Evolutionary conservation across 1,140 invertebrate genomes (phyloP).

Genomic region (Pseudomyrmex flavicornis): DNA sequence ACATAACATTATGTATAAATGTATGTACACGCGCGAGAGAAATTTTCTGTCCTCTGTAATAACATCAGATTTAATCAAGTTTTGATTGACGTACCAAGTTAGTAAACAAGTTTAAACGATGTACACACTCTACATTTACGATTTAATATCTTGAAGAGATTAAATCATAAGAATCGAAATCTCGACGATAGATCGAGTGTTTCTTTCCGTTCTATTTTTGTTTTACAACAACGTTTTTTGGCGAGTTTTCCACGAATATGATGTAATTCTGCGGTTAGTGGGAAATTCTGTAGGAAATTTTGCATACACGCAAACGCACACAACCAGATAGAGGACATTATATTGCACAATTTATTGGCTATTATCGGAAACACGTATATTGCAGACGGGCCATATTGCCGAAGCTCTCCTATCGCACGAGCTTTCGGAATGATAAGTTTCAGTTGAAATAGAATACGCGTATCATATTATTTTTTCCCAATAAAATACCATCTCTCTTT

Average conservation of each 20-base stretch:
- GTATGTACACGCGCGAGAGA: too few species aligned
- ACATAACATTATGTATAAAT: too few species aligned
- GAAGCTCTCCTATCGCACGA: conserved; percentile 35
- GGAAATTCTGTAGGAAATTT: conserved; percentile 40
- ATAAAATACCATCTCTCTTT: not conserved
- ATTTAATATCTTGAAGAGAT: too few species aligned
- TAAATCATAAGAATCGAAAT: too few species aligned
- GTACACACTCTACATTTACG: too few species aligned
- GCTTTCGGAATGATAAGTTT: conserved; percentile 25
- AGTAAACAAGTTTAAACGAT: too few species aligned
- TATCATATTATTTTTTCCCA: conserved; percentile 9
- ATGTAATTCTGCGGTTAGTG: not conserved
- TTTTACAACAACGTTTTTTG: too few species aligned
- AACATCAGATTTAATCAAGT: too few species aligned
- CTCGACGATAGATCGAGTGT: too few species aligned
- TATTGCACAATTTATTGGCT: conserved; percentile 69
- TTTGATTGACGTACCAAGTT: too few species aligned
- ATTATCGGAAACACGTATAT: conserved; percentile 62
- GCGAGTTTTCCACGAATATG: not conserved
- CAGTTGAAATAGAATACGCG: not conserved
- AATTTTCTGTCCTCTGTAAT: too few species aligned
- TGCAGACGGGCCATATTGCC: conserved; percentile 30
- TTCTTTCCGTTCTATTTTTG: too few species aligned
- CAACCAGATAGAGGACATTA: not conserved
- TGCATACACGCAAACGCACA: conserved; percentile 11